Conservation (phyloP, 2,113 vertebrate species). For the Lycaon pictus region DNA sequence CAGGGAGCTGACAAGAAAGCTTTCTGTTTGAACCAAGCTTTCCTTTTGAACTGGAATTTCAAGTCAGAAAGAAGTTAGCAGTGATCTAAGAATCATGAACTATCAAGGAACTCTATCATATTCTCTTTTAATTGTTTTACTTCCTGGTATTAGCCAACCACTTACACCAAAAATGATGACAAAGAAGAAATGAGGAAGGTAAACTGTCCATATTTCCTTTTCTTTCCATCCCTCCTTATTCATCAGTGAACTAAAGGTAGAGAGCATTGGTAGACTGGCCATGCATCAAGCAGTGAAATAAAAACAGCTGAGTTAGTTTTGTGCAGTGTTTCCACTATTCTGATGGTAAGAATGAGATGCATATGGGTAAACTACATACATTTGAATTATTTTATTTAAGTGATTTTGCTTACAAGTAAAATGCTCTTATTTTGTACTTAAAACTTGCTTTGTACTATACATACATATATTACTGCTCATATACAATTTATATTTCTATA, state of each 20-base stretch:
- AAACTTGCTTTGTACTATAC: not conserved
- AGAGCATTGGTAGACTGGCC: not conserved
- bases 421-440: not conserved
- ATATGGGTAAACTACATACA: not conserved
- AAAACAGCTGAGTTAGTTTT: not conserved
- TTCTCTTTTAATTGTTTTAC: not conserved
- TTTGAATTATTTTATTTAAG: not conserved
- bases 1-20: not conserved
- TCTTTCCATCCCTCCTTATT: not conserved
- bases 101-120: not conserved
- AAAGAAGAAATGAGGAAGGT: not conserved
- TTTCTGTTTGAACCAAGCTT: not conserved
- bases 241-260: not conserved
- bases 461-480: not conserved
- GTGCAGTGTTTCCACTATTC: not conserved
- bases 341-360: not conserved
- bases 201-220: not conserved
- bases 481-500: not conserved
- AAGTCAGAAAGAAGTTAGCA: not conserved
- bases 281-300: not conserved
- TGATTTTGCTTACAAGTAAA: not conserved
- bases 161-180: not conserved
- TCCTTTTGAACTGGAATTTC: slow-evolving; percentile 21
- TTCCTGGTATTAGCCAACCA: not conserved
- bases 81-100: not conserved